Base-by-base conservation (phyloP, 1,140 invertebrate genomes). In the Atta texana region DNA sequence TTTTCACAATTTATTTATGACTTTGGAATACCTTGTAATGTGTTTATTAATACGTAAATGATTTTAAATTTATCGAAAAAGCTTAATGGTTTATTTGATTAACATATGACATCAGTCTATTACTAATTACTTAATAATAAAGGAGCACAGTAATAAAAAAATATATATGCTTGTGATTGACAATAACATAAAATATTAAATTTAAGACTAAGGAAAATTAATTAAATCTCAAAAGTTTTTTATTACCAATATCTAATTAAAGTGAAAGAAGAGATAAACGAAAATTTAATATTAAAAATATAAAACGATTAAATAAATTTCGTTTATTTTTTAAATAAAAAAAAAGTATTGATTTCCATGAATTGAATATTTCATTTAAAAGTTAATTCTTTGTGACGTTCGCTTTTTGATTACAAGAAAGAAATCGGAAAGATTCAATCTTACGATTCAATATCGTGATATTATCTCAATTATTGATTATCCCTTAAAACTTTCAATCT, bases 141-240 rank as follows among this genome's bases (percentile, higher is more conserved):
- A 24, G 16, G 8, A 51, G 28, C 3, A 16, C 28, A n/a, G 14
- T 21, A n/a, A 0, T 44, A 24, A 55, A 28, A 31, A 31, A 16
- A 18, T 34, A 18, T 31, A 76, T 14, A 21, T 16, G 16, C 53
- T 21, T 59, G 31, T 16, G 16, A 18, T 75, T 75, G 18, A 55
- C n/a, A 39, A 16, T 76, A 44, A 76, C 0, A 61, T 61, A 10
- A 76, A 76, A 59, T 21, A 44, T 76, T 76, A 61, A 39, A 16
- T 8, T 7, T 76, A 2, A 75, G 16, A 2, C 12, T 16, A 21
- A 24, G 5, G 21, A 6, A 72, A 3, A 53, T 39, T 39, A 59
- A 57, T 39, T 75, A 34, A 21, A 57, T 39, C 0, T 34, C 24
- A n/a, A n/a, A 24, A 39, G 24, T 59, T 44, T 6, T 39, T 31